A percentile compares a stretch with the other conserved stretches of the same genome.
phyloP scores from a whole-genome alignment of 2,888 invertebrate genomes.

The Timandra comae region DNA sequence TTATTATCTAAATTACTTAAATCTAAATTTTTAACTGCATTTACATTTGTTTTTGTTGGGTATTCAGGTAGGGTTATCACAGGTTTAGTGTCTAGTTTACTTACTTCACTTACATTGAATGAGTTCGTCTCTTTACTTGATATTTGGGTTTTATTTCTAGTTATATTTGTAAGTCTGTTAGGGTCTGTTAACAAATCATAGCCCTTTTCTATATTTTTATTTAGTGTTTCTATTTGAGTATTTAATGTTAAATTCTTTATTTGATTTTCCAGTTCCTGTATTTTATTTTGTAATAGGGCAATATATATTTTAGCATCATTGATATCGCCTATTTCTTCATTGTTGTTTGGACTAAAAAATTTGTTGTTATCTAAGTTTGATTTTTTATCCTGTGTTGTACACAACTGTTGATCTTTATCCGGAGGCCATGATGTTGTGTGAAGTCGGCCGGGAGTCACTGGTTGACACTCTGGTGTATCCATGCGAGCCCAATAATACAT shows the following conservation, averaged over 20 bases:
- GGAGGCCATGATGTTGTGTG: conserved; percentile 86
- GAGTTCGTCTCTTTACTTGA: conserved; percentile 55
- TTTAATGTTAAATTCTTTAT: conserved; percentile 56
- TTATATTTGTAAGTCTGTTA: conserved; percentile 30
- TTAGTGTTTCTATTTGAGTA: conserved; percentile 51
- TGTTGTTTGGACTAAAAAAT: conserved; percentile 49
- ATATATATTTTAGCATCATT: conserved; percentile 57
- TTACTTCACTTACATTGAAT: conserved; percentile 37
- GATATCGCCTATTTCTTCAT: conserved; percentile 58
- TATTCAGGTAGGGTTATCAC: conserved; percentile 65
- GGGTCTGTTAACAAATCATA: conserved; percentile 36
- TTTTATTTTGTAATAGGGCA: conserved; percentile 49
- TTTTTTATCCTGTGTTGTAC: conserved; percentile 38
- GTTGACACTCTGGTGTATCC: conserved; percentile 80
- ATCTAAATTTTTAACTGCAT: conserved; percentile 52
- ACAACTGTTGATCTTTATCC: conserved; percentile 41
- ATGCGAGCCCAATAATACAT: conserved; percentile 95
- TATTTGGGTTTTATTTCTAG: conserved; percentile 39
- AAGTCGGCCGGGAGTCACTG: conserved; percentile 84
- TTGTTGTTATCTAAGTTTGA: conserved; percentile 41
- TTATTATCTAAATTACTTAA: conserved; percentile 55
- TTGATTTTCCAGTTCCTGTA: conserved; percentile 57
- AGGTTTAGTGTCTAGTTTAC: conserved; percentile 52
- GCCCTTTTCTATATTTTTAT: conserved; percentile 49
- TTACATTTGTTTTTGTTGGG: conserved; percentile 58